A percentile compares a stretch with the other conserved stretches of the same genome.
Evolutionary conservation across 2,888 invertebrate species (phyloP).

Genomic region (Clepsis dumicolana): DNA sequence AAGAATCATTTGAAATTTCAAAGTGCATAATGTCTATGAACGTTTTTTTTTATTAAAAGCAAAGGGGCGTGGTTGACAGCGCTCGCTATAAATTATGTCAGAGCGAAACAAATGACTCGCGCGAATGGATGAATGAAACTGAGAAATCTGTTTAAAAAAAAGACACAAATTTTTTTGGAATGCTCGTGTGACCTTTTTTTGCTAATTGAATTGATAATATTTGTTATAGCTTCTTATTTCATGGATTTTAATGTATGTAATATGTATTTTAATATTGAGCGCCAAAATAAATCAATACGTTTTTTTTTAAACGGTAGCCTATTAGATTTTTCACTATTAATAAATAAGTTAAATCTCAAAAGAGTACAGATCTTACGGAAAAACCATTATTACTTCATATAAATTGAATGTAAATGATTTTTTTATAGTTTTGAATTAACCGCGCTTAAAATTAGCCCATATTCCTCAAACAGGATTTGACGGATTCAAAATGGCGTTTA

Average conservation of each 20-base stretch:
- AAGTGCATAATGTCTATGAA: conserved; percentile 48
- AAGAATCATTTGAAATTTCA: conserved; percentile 13
- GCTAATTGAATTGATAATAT: background rate
- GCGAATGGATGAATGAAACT: conserved; percentile 54
- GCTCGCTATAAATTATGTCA: conserved; percentile 72
- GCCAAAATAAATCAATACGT: no score
- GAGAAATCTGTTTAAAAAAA: conserved; percentile 47
- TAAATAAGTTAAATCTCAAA: background rate
- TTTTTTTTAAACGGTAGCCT: no score
- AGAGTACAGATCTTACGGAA: no score
- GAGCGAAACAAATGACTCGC: conserved; percentile 58
- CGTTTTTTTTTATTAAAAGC: conserved; percentile 51
- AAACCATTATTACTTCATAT: no score
- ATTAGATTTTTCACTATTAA: no score
- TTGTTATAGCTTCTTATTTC: background rate
- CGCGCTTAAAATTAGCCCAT: conserved; percentile 30
- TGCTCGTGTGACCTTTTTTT: conserved; percentile 14
- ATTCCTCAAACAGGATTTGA: conserved; percentile 66
- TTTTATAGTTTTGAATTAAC: background rate
- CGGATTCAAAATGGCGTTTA: conserved; percentile 82
- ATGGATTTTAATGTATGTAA: background rate
- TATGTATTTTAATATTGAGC: background rate
- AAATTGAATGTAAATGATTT: background rate
- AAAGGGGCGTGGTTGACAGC: conserved; percentile 68
- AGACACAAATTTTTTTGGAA: conserved; percentile 19